phyloP scores from a whole-genome alignment of 2,113 vertebrate genomes.

The Bungarus multicinctus region DNA sequence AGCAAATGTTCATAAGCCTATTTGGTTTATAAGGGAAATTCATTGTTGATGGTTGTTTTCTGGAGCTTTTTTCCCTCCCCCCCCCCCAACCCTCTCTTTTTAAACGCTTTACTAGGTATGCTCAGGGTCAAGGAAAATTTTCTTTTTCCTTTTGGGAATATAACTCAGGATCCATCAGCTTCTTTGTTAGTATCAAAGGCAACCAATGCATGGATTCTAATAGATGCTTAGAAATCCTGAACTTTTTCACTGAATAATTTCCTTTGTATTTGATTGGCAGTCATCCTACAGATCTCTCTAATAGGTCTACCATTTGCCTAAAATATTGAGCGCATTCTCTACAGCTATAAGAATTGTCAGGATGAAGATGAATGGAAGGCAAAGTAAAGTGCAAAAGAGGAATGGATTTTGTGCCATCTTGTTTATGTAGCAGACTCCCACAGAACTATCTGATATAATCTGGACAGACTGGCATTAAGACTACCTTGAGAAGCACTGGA shows the following conservation, averaged over 20 bases:
- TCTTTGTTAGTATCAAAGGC: neutral
- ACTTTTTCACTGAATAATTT: neutral
- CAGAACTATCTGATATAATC: neutral
- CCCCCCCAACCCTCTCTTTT: neutral
- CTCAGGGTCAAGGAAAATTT: neutral
- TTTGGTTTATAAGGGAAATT: neutral
- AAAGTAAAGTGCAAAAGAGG: neutral
- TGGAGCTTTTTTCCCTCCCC: neutral
- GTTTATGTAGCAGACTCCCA: neutral
- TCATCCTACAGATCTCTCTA: neutral
- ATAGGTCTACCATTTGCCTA: neutral
- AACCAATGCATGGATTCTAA: neutral
- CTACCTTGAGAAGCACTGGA: neutral
- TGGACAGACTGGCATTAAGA: neutral
- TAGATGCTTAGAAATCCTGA: neutral
- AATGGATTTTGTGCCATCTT: neutral
- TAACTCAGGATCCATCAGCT: neutral
- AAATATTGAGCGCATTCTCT: too few species aligned
- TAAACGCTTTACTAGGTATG: neutral
- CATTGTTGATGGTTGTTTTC: neutral
- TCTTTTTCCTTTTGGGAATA: neutral
- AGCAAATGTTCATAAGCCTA: accelerated
- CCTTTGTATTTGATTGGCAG: neutral
- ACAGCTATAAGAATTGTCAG: neutral
- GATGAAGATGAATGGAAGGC: neutral